phyloP scores from a whole-genome alignment of 2,888 invertebrate species.

The Adelphocoris suturalis region DNA sequence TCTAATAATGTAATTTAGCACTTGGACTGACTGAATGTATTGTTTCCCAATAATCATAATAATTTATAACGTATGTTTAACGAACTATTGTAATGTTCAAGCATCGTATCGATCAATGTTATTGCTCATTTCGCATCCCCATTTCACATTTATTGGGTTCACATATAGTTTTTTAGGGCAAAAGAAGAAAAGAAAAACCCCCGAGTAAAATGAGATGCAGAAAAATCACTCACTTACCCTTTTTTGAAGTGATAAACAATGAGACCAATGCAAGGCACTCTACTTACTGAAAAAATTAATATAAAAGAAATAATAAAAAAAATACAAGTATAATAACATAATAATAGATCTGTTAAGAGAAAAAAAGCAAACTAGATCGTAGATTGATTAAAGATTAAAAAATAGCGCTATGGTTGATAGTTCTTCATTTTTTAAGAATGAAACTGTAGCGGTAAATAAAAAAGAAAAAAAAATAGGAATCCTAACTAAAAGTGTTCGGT shows the following conservation, averaged over 20 bases:
- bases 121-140: not conserved
- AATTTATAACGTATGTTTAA: not conserved
- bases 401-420: slow-evolving; percentile 33
- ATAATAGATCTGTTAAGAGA: slow-evolving; percentile 22
- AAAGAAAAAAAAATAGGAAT: not conserved
- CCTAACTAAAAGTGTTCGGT: slow-evolving; percentile 34
- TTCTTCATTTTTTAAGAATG: slow-evolving; percentile 36
- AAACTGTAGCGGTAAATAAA: slow-evolving; percentile 27
- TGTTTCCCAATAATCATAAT: not conserved
- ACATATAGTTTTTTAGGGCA: not conserved
- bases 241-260: slow-evolving; percentile 2
- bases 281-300: slow-evolving; percentile 4
- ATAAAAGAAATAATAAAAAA: not conserved
- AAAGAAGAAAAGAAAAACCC: too few species aligned
- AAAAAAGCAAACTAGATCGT: slow-evolving; percentile 26
- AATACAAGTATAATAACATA: not conserved
- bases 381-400: slow-evolving; percentile 4
- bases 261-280: slow-evolving; percentile 35
- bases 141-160: not conserved
- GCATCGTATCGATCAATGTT: not conserved
- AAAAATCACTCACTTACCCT: not conserved
- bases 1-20: not conserved
- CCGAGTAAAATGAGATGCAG: too few species aligned
- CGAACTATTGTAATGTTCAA: not conserved
- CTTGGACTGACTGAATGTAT: not conserved